phyloP scores from a whole-genome alignment of 1,140 invertebrate genomes.

The Aphis gossypii region DNA sequence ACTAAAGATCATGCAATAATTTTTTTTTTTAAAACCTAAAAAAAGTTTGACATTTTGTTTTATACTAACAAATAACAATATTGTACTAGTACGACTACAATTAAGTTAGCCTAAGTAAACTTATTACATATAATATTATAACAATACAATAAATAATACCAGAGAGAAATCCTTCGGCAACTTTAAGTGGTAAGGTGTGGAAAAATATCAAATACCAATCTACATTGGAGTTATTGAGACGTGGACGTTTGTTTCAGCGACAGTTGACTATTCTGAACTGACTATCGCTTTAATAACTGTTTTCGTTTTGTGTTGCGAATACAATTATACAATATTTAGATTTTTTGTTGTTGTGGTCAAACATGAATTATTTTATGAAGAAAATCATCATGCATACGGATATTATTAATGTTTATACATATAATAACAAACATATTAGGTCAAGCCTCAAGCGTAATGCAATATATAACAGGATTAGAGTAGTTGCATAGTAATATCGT shows the following conservation, averaged over 20 bases:
- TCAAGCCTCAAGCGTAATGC: background rate
- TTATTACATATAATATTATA: background rate
- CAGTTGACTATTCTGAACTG: background rate
- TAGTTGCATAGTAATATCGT: conserved; percentile 27
- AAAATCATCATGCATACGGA: background rate
- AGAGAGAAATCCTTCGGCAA: background rate
- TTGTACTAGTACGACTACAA: background rate
- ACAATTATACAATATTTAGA: background rate
- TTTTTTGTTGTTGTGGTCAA: background rate
- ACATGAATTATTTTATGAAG: background rate
- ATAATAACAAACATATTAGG: conserved; percentile 14
- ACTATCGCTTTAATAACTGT: background rate
- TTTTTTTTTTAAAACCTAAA: background rate
- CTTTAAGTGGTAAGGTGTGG: background rate
- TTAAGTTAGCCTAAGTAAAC: background rate
- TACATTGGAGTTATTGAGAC: background rate
- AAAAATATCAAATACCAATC: background rate
- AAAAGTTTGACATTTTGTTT: background rate
- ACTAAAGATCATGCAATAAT: background rate
- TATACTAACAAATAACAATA: background rate
- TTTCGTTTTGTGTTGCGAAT: background rate
- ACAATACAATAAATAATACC: background rate
- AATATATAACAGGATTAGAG: conserved; percentile 27
- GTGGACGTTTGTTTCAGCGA: background rate
- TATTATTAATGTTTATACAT: background rate